phyloP scores from a whole-genome alignment of 1,140 invertebrate species.

The Dufourea novaeangliae region DNA sequence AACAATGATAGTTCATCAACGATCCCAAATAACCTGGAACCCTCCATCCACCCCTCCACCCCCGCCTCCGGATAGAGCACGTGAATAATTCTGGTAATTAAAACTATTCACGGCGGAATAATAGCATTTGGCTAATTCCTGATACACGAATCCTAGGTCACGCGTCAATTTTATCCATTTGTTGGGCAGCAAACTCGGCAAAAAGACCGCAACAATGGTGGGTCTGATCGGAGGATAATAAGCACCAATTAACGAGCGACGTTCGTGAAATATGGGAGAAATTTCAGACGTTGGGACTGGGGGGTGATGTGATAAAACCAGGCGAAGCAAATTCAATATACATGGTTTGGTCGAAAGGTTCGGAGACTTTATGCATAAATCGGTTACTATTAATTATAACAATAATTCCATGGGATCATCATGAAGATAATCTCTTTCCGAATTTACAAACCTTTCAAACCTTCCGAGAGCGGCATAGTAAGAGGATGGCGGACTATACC shows the following conservation, averaged over 20 bases:
- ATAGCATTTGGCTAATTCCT: slow-evolving; percentile 4
- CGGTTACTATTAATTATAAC: no score
- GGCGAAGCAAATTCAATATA: no score
- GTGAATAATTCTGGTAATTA: neutral
- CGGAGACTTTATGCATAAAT: no score
- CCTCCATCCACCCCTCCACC: no score
- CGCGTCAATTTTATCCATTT: neutral
- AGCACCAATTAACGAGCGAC: neutral
- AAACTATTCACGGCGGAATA: slow-evolving; percentile 2
- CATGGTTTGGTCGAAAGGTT: no score
- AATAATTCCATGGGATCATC: no score
- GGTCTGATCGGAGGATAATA: neutral
- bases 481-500: no score
- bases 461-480: no score
- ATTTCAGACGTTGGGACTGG: neutral
- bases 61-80: neutral
- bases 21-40: neutral
- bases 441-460: no score
- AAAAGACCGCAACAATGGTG: neutral
- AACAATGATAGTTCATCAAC: neutral
- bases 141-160: neutral
- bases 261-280: neutral
- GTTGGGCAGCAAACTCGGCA: neutral
- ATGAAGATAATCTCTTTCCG: no score
- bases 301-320: no score